phyloP scores from a whole-genome alignment of 2,888 invertebrate species.

The Pollenia angustigena region DNA sequence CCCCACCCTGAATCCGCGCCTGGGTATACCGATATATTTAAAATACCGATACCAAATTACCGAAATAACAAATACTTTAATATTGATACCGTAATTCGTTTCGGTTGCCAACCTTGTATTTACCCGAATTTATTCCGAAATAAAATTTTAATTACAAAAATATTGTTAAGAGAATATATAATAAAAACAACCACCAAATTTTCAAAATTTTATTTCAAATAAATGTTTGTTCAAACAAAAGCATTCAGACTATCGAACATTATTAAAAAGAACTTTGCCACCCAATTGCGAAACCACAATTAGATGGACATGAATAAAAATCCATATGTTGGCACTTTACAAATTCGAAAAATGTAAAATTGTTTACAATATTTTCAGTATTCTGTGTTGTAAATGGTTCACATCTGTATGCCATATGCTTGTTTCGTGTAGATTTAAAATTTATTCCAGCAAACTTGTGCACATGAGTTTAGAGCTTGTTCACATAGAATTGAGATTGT shows the following conservation, averaged over 20 bases:
- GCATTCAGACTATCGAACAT: neutral
- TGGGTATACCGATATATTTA: too few relatives aligned
- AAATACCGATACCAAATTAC: too few relatives aligned
- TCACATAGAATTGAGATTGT: neutral
- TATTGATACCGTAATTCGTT: too few relatives aligned
- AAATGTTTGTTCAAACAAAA: too few relatives aligned
- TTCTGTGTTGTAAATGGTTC: constrained; percentile 42
- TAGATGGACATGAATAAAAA: constrained; percentile 4
- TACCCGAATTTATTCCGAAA: too few relatives aligned
- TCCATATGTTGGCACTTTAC: constrained; percentile 44
- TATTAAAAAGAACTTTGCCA: constrained; percentile 46
- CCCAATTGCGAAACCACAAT: constrained; percentile 55
- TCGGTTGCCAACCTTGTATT: too few relatives aligned
- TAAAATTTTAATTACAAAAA: too few relatives aligned
- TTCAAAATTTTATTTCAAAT: too few relatives aligned
- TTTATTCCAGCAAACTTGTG: neutral
- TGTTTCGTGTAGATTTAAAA: constrained; percentile 12
- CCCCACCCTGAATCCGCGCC: too few relatives aligned
- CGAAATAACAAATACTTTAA: too few relatives aligned
- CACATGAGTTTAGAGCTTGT: constrained; percentile 10
- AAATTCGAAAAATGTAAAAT: constrained; percentile 9
- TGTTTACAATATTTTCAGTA: constrained; percentile 8
- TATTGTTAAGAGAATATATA: too few relatives aligned
- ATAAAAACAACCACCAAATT: too few relatives aligned
- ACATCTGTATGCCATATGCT: constrained; percentile 69